A percentile compares a stretch with the other conserved stretches of the same genome.
Evolutionary conservation across 2,113 vertebrate genomes (phyloP).

Genomic region (Dipodomys ordii): DNA sequence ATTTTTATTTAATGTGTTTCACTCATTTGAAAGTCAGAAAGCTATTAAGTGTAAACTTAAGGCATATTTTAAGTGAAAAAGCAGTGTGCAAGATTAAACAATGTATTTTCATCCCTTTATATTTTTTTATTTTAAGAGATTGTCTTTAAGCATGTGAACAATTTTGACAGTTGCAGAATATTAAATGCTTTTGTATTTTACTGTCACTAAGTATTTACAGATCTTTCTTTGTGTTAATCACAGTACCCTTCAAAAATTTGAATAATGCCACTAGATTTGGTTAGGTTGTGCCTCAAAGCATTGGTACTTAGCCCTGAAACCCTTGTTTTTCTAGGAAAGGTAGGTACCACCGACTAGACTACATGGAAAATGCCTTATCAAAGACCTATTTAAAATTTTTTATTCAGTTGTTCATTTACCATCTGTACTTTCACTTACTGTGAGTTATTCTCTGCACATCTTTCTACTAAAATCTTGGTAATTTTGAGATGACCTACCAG

Average conservation of each 20-base stretch:
- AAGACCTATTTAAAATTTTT: neutral
- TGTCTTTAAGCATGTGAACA: constrained; percentile 11
- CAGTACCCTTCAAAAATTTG: constrained; percentile 37
- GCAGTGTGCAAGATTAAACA: too few relatives aligned
- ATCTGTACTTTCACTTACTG: constrained; percentile 9
- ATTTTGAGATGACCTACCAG: constrained; percentile 41
- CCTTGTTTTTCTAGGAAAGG: neutral
- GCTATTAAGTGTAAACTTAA: too few relatives aligned
- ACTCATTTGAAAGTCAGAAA: too few relatives aligned
- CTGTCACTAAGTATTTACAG: constrained; percentile 32
- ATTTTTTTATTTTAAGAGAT: neutral
- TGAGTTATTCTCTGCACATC: neutral
- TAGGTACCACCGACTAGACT: neutral
- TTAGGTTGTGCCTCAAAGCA: neutral
- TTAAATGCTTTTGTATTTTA: constrained; percentile 18
- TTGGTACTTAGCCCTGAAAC: neutral
- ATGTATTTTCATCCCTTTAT: too few relatives aligned
- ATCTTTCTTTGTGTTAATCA: neutral
- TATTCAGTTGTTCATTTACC: constrained; percentile 7
- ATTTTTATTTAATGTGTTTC: neutral
- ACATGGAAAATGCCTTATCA: neutral
- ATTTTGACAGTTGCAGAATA: neutral
- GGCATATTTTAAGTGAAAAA: too few relatives aligned
- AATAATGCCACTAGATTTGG: neutral
- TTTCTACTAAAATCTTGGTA: constrained; percentile 23